These are phyloP conservation scores for Lasioglossum lativentre DNA, from an alignment of 2,888 invertebrate genomes.

Conservation along the genomic window DNA sequence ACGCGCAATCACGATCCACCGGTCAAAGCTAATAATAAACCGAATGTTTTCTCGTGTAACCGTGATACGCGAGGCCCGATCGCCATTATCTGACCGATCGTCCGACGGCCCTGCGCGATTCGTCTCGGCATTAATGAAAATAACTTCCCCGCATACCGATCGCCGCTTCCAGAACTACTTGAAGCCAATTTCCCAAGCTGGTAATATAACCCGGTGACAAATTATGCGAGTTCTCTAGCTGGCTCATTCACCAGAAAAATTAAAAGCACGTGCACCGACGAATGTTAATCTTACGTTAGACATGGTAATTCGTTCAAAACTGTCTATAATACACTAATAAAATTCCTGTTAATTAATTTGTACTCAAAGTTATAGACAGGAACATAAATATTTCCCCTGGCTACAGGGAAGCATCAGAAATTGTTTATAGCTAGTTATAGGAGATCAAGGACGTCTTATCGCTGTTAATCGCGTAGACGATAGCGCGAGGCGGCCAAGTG, in stretches of 20 bases:
- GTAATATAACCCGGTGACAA: not conserved
- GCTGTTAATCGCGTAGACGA: conserved; percentile 21
- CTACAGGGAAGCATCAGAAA: not conserved
- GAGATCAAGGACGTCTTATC: conserved; percentile 24
- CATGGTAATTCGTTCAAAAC: not conserved
- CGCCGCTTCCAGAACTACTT: not conserved
- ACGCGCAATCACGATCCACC: conserved; percentile 44
- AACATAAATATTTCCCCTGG: not conserved
- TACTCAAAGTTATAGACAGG: not conserved
- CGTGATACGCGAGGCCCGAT: conserved; percentile 28
- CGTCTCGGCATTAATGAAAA: conserved; percentile 19
- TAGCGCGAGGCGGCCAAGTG: conserved; percentile 36
- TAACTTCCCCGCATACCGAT: not conserved
- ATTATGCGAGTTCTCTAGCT: not conserved
- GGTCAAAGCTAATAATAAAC: conserved; percentile 53
- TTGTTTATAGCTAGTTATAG: not conserved
- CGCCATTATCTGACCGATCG: conserved; percentile 31
- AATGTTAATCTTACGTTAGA: not conserved
- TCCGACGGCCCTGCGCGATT: not conserved
- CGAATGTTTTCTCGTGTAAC: conserved; percentile 26
- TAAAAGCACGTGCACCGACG: not conserved
- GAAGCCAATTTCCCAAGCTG: conserved; percentile 14
- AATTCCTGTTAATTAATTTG: not conserved
- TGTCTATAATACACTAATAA: not conserved
- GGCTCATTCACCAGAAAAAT: not conserved